Evolutionary conservation across 2,888 invertebrate genomes (phyloP).

Genomic region (Drosophila algonquin): DNA sequence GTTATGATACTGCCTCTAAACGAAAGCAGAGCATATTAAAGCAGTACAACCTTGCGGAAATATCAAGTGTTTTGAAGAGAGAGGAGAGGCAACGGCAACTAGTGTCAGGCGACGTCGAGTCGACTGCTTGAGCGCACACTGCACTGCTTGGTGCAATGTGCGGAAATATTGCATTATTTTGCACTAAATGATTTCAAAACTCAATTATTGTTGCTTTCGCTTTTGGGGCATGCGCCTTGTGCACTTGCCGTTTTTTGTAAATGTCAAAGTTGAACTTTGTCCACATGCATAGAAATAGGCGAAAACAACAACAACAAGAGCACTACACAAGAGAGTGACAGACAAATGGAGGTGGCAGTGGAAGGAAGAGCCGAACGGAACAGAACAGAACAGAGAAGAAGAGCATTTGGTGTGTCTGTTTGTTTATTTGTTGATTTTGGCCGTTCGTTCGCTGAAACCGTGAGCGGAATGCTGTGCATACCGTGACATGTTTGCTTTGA

Average conservation of each 20-base stretch:
- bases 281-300: conserved; percentile 24
- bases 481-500: conserved; percentile 46
- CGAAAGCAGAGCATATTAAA: neutral
- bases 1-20: conserved; percentile 7
- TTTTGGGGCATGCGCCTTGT: conserved; percentile 58
- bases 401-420: conserved; percentile 38
- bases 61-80: neutral
- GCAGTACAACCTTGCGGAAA: neutral
- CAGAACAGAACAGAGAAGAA: conserved; percentile 20
- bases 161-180: conserved; percentile 5
- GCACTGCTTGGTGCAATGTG: conserved; percentile 2
- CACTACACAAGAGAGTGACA: conserved; percentile 39
- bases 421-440: conserved; percentile 48
- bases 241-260: conserved; percentile 45
- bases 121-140: conserved; percentile 6
- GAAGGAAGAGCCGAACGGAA: neutral
- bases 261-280: conserved; percentile 70
- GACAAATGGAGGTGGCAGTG: conserved; percentile 6
- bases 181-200: conserved; percentile 4
- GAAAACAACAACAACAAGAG: conserved; percentile 2
- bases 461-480: conserved; percentile 34
- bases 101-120: conserved; percentile 7
- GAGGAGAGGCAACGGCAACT: conserved; percentile 13
- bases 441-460: conserved; percentile 38
- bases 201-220: conserved; percentile 12